Percentiles rank a stretch among this genome's conserved stretches.
These are phyloP conservation scores for Trachelipus rathkii DNA, from an alignment of 1,140 invertebrate genomes.

Conservation along the genomic window DNA sequence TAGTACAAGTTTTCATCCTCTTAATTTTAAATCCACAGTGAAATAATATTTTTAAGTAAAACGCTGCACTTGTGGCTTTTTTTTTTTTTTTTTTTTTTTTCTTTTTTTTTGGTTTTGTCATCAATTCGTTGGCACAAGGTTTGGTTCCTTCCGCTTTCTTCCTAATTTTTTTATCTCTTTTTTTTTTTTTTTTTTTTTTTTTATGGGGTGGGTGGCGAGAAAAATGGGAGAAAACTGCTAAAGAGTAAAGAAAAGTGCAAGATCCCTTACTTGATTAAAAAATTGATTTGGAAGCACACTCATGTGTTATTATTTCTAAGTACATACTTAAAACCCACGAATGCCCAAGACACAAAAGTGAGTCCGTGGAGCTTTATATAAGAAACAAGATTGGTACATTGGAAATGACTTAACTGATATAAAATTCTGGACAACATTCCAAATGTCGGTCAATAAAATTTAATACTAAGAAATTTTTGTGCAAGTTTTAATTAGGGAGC, in stretches of 20 bases:
- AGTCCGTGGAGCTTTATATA: not conserved
- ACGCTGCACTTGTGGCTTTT: not conserved
- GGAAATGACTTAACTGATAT: not conserved
- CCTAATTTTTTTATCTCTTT: too few species aligned
- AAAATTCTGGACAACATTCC: not conserved
- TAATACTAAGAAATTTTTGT: not conserved
- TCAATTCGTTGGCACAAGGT: not conserved
- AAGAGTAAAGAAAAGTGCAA: not conserved
- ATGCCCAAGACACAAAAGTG: not conserved
- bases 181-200: not conserved
- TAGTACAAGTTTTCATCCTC: too few species aligned
- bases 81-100: not conserved
- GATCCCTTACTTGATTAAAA: not conserved
- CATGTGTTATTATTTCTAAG: constrained; percentile 7
- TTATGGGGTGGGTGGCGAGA: not conserved
- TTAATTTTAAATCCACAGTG: too few species aligned
- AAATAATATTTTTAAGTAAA: too few species aligned
- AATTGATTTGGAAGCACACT: not conserved
- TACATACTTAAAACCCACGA: not conserved
- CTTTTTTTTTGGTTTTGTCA: not conserved
- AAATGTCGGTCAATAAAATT: not conserved
- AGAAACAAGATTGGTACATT: not conserved
- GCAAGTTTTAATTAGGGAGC: not conserved
- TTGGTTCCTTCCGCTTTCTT: not conserved
- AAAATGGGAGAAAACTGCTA: too few species aligned